Percentiles rank a stretch among this genome's conserved stretches.
These are phyloP conservation scores for Engraulis encrasicolus DNA, from an alignment of 2,113 vertebrate genomes.

Conservation along the genomic window DNA sequence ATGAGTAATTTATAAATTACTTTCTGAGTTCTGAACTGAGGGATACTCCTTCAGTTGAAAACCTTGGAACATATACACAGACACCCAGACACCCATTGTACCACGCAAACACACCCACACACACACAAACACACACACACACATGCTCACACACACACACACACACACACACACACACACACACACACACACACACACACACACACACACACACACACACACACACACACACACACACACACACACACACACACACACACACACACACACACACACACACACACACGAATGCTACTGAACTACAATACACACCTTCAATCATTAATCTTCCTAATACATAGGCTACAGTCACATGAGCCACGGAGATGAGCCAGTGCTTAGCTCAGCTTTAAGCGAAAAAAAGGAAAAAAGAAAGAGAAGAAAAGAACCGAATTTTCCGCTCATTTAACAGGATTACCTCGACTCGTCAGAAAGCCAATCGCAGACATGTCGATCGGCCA, in stretches of 20 bases:
- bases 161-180: too few relatives aligned
- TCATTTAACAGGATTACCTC: constrained; percentile 7
- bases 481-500: not conserved
- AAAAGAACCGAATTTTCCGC: not conserved
- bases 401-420: not conserved
- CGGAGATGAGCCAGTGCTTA: not conserved
- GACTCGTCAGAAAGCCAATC: not conserved
- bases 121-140: too few relatives aligned
- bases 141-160: too few relatives aligned
- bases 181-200: too few relatives aligned
- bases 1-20: not conserved
- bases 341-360: not conserved
- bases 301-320: not conserved
- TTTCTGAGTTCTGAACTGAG: not conserved
- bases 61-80: too few relatives aligned
- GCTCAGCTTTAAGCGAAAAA: not conserved
- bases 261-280: too few relatives aligned
- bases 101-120: too few relatives aligned
- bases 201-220: too few relatives aligned
- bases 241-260: too few relatives aligned
- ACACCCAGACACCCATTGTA: too few relatives aligned
- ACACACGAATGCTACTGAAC: not conserved
- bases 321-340: not conserved
- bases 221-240: too few relatives aligned
- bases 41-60: too few relatives aligned